These are phyloP conservation scores for Orthonychiurus folsomi DNA, from an alignment of 2,888 invertebrate species.

Conservation along the genomic window DNA sequence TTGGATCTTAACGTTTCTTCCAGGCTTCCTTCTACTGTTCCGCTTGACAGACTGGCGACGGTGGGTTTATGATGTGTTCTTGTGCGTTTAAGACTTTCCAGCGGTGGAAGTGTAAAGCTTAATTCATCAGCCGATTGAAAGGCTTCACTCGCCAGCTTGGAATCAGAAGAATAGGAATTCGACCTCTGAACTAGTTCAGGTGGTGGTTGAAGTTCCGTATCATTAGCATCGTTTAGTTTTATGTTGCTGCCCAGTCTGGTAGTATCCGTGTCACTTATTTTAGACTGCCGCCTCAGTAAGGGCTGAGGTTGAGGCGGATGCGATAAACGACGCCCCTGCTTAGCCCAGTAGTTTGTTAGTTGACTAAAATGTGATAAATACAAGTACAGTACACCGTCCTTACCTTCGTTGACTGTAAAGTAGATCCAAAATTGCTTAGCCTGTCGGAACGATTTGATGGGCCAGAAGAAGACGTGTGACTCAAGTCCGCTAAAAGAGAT, in stretches of 20 bases:
- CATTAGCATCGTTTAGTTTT: slow-evolving; percentile 53
- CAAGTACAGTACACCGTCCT: no score
- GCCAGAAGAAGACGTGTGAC: slow-evolving; percentile 34
- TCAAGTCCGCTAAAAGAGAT: slow-evolving; percentile 34
- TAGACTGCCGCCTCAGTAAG: slow-evolving; percentile 27
- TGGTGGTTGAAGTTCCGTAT: slow-evolving; percentile 43
- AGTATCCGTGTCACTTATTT: slow-evolving; percentile 41
- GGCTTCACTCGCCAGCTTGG: slow-evolving; percentile 70
- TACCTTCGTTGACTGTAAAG: slow-evolving; percentile 24
- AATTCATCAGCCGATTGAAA: slow-evolving; percentile 44
- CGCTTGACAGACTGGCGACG: background rate
- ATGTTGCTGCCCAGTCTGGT: slow-evolving; percentile 64
- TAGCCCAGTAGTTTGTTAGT: no score
- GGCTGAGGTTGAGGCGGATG: slow-evolving; percentile 21
- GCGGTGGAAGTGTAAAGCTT: background rate
- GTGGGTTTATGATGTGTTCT: no score
- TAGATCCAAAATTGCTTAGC: slow-evolving; percentile 26
- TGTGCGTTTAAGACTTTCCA: background rate
- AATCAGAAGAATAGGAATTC: slow-evolving; percentile 78
- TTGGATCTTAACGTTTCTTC: no score
- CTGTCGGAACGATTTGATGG: slow-evolving; percentile 30
- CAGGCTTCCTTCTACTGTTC: background rate
- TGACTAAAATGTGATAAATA: no score
- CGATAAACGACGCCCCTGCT: slow-evolving; percentile 25
- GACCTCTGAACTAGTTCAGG: slow-evolving; percentile 44